These are phyloP conservation scores for Struthidea cinerea DNA, from an alignment of 2,113 vertebrate genomes.

Conservation along the genomic window DNA sequence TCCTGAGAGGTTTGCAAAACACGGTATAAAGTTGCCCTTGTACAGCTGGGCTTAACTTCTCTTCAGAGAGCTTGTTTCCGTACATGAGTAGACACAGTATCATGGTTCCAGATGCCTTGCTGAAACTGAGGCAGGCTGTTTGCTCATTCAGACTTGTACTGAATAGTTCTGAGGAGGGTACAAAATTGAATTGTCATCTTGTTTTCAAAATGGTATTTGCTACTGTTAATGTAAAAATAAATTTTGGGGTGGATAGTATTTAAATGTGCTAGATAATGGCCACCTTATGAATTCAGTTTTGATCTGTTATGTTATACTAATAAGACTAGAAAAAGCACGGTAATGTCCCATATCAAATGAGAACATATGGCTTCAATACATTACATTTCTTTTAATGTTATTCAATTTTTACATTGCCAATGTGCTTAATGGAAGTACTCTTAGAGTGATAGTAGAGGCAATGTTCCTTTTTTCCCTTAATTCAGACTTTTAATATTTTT, in stretches of 20 bases:
- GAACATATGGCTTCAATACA: not conserved
- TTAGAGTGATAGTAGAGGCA: not conserved
- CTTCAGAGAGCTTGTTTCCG: not conserved
- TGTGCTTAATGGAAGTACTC: not conserved
- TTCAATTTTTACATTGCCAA: not conserved
- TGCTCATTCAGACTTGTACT: not conserved
- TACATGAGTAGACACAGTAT: fast-evolving
- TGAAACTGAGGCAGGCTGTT: not conserved
- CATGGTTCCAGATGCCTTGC: not conserved
- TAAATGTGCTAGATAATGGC: not conserved
- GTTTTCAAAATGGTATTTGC: not conserved
- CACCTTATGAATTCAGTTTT: not conserved
- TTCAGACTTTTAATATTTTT: not conserved
- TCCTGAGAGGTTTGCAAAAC: not conserved
- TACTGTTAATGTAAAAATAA: not conserved
- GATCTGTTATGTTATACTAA: not conserved
- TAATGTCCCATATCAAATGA: not conserved
- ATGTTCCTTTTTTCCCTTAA: not conserved
- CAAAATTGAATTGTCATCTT: not conserved
- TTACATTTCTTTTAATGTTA: not conserved
- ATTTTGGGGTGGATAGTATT: not conserved
- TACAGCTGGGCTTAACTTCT: not conserved
- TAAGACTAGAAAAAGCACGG: not conserved
- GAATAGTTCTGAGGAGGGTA: not conserved
- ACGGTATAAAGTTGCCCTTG: not conserved